Evolutionary conservation across 2,888 invertebrate species (phyloP), one percentile per base, ranked within the genome.

Genomic region (Orchesellides sinensis): DNA sequence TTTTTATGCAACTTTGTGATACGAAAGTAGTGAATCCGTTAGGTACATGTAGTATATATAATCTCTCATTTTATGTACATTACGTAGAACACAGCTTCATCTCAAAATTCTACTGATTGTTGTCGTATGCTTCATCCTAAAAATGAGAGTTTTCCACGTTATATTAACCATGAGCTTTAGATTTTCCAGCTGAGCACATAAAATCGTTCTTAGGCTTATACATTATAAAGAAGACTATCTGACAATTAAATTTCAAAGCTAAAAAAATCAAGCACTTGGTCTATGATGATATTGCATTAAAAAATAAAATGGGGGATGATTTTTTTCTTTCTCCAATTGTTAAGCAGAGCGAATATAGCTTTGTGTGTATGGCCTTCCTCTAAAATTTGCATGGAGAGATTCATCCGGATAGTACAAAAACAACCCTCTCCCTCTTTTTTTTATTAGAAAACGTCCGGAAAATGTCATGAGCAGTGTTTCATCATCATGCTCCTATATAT

Each of bases 381-480:
- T 78, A n/a, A 78, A 78, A 61, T 69, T 78, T 78, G 49, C 63
- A 69, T 63, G 32, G 32, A 72, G 40, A 72, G 19, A 19, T 35
- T 5, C 61, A 81, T 73, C 59, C 66, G 66, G 47, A 32, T 73
- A 81, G 12, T 21, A 23, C 49, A 21, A 17, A 52, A 66, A 65
- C 59, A 66, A 81, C 74, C 61, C 72, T 68, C 59, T 49, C 73
- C 66, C 66, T 17, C 54, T 32, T 21, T 61, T 59, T 54, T 54
- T 72, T 66, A n/a, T 40, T 47, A 54, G 66, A 66, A 72, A 81
- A 66, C 45, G 73, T 74, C 81, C 72, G 81, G 81, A 69, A 81
- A 81, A 81, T 81, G 81, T 81, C 81, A 81, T 73, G 63, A 81
- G 66, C 80, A 75, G 40, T 56, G 72, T 66, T 77, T 72, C 84